Conservation (phyloP, 2,113 vertebrate species). For the Haemorhous mexicanus region DNA sequence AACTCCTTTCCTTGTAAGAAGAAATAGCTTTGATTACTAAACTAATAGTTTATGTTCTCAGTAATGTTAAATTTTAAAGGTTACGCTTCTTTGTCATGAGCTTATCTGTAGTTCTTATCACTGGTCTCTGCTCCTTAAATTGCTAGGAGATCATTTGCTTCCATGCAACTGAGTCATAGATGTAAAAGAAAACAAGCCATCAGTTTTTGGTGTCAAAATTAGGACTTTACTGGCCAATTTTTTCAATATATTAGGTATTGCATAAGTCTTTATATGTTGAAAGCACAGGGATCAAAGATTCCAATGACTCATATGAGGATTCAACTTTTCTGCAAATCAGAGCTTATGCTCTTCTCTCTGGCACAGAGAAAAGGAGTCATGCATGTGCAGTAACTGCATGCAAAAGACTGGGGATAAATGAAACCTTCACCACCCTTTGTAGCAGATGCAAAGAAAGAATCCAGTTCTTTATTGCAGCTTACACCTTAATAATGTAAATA, state of each 20-base stretch:
- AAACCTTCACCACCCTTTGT: background rate
- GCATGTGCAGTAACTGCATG: background rate
- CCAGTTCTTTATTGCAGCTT: background rate
- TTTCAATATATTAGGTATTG: background rate
- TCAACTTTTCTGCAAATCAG: background rate
- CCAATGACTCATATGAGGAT: background rate
- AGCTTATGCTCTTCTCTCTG: background rate
- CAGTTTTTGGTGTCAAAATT: background rate
- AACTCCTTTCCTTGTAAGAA: background rate
- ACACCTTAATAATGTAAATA: background rate
- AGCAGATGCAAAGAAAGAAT: background rate
- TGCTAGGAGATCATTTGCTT: background rate
- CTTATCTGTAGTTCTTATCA: background rate
- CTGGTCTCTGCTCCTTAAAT: background rate
- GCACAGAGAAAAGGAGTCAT: background rate
- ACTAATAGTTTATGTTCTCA: background rate
- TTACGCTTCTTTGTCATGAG: background rate
- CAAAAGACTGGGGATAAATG: background rate
- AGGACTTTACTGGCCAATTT: background rate
- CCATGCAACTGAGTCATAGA: background rate
- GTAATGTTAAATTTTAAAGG: background rate
- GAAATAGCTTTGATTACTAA: background rate
- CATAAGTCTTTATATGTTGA: background rate
- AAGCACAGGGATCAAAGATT: background rate
- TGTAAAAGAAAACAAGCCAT: background rate